These are phyloP conservation scores for Oxytorus armatus DNA, from an alignment of 2,888 invertebrate species.

Conservation along the genomic window DNA sequence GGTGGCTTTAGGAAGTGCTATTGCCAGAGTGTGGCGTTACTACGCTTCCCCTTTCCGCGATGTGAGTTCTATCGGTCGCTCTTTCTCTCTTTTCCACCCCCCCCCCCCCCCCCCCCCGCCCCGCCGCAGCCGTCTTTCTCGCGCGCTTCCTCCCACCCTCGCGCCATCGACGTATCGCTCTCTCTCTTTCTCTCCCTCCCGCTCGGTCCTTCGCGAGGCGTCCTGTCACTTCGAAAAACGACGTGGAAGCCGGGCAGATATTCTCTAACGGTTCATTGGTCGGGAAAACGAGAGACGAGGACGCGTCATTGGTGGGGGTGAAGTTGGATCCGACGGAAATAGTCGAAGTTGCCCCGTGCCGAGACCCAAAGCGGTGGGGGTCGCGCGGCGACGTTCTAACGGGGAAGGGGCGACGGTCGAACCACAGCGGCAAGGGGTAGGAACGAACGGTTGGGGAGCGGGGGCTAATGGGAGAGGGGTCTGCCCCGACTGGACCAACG, in stretches of 20 bases:
- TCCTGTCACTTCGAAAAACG: slow-evolving; percentile 53
- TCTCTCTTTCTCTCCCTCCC: slow-evolving; percentile 33
- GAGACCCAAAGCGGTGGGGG: slow-evolving; percentile 58
- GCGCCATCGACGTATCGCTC: slow-evolving; percentile 17
- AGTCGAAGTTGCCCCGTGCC: slow-evolving; percentile 74
- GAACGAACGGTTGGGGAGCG: too few species aligned
- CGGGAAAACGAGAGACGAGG: slow-evolving; percentile 63
- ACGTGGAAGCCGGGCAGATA: slow-evolving; percentile 58
- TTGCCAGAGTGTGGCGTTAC: slow-evolving; percentile 54
- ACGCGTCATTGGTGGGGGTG: slow-evolving; percentile 69
- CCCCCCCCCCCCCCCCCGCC: slow-evolving; percentile 31
- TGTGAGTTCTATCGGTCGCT: slow-evolving; percentile 64
- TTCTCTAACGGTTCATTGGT: slow-evolving; percentile 72
- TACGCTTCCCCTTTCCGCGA: slow-evolving; percentile 61
- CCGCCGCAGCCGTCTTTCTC: slow-evolving; percentile 15
- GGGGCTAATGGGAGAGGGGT: slow-evolving; percentile 67
- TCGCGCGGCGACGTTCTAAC: slow-evolving; percentile 53
- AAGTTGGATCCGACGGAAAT: slow-evolving; percentile 76
- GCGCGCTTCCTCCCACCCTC: slow-evolving; percentile 5
- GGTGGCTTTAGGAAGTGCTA: slow-evolving; percentile 75
- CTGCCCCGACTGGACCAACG: slow-evolving; percentile 69
- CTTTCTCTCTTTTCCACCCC: slow-evolving; percentile 30
- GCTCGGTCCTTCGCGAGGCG: slow-evolving; percentile 16
- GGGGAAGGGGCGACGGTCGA: slow-evolving; percentile 45
- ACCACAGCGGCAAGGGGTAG: slow-evolving; percentile 34